phyloP scores from a whole-genome alignment of 2,888 invertebrate species.

The Celastrina argiolus region DNA sequence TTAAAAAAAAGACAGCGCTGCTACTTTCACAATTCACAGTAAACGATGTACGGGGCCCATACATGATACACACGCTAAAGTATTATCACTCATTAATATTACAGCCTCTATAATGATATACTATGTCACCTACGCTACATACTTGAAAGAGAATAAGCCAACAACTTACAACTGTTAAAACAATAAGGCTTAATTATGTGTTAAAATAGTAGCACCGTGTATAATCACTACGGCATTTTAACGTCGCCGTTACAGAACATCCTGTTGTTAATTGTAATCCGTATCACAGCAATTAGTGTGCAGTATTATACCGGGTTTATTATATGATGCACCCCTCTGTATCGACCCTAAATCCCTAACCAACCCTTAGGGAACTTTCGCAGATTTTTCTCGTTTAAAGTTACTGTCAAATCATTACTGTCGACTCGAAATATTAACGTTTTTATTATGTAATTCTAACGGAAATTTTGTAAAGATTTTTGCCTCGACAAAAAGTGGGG shows the following conservation, averaged over 20 bases:
- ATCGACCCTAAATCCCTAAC: slow-evolving; percentile 3
- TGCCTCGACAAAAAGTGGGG: background rate
- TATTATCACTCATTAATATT: no score
- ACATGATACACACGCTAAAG: no score
- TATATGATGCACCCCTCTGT: slow-evolving; percentile 1
- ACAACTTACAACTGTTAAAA: background rate
- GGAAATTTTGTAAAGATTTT: background rate
- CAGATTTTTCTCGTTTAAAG: slow-evolving; percentile 20
- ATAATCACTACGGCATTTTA: background rate
- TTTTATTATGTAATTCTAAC: background rate
- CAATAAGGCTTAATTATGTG: background rate
- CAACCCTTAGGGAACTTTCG: background rate
- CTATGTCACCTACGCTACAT: no score
- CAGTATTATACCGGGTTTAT: background rate
- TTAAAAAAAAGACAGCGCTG: no score
- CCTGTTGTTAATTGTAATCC: slow-evolving; percentile 9
- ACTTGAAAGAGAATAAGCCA: no score
- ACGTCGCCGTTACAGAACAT: background rate
- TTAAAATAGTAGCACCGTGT: background rate
- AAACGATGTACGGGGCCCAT: no score
- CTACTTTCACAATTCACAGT: no score
- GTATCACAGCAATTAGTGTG: slow-evolving; percentile 10
- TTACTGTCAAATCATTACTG: slow-evolving; percentile 18
- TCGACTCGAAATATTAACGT: background rate
- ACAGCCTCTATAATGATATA: no score